A percentile compares a stretch with the other conserved stretches of the same genome.
Evolutionary conservation across 2,888 invertebrate species (phyloP).

Genomic region (Ptychoptera contaminata): DNA sequence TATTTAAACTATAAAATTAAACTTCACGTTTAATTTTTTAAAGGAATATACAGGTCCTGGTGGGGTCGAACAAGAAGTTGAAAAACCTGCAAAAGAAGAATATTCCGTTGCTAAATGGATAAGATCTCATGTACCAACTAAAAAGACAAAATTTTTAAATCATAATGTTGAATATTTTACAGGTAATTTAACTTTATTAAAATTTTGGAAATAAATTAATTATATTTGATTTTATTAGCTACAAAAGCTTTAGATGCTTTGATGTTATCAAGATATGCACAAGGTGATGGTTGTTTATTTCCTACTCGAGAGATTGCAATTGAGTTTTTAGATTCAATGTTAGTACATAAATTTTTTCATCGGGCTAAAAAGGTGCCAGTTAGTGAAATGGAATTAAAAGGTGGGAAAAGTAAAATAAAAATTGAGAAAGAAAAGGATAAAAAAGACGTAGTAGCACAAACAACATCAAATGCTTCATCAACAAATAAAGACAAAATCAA

Average conservation of each 20-base stretch:
- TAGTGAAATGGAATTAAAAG: slow-evolving; percentile 48
- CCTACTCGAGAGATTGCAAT: slow-evolving; percentile 64
- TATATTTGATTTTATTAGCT: slow-evolving; percentile 30
- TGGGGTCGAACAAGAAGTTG: slow-evolving; percentile 36
- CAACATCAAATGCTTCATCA: slow-evolving; percentile 31
- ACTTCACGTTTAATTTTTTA: slow-evolving; percentile 4
- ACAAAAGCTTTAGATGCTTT: slow-evolving; percentile 84
- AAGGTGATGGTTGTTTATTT: slow-evolving; percentile 60
- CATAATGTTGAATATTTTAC: slow-evolving; percentile 96
- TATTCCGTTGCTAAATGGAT: slow-evolving; percentile 89
- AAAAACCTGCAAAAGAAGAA: slow-evolving; percentile 79
- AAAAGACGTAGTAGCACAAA: slow-evolving; percentile 17
- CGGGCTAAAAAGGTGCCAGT: slow-evolving; percentile 79
- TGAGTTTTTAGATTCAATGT: slow-evolving; percentile 66
- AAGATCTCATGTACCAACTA: slow-evolving; percentile 81
- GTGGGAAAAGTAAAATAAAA: slow-evolving; percentile 23
- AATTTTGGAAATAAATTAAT: slow-evolving; percentile 1
- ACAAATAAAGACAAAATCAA: slow-evolving; percentile 27
- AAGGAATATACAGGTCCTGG: slow-evolving; percentile 31
- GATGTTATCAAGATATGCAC: slow-evolving; percentile 79
- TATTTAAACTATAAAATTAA: too few species aligned
- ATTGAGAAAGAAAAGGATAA: slow-evolving; percentile 14
- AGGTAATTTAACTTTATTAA: slow-evolving; percentile 34
- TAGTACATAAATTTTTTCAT: slow-evolving; percentile 89
- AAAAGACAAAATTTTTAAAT: slow-evolving; percentile 90